Base-by-base conservation (phyloP, 2,888 invertebrate species). In the Amiota communis region DNA sequence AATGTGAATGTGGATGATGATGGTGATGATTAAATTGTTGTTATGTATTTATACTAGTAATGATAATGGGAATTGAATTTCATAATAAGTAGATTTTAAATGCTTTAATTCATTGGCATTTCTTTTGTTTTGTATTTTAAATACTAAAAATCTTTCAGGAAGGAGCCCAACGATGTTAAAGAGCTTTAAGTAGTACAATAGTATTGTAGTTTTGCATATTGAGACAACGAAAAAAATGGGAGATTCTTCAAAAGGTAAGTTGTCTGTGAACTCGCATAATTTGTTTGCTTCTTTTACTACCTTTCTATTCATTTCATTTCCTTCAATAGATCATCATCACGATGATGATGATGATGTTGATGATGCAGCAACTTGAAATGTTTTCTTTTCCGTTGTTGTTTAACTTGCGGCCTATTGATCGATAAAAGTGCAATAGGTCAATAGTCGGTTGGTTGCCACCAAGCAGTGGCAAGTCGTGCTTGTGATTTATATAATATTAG, bases 361-460 rank as follows among this genome's bases (percentile, higher is more conserved):
- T 59, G 17, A 10, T 63, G 65, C 59, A 64, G 63, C 15, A 23
- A 53, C 15, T 15, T 46, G 46, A 63, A 36, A 23, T 46, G 12
- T 59, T 17, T 59, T 59, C 11, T 17, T 59, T 59, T 17, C 4
- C 8, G 15, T 53, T 53, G 13, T 53, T 53, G 6, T 53, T 53
- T 59, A 59, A 17, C 59, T 17, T 59, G 17, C 59, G 59, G 59
- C 59, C 59, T 59, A 59, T 59, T 59, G 23, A 63, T 13, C 17
- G 12, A 51, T 20, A 72, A 59, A 74, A 67, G 82, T 82, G 84
- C 84, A 85, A 82, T 79, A 81, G 82, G 78, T 83, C 85, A 85
- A 36, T 36, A 36, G 36, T 36, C 36, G 36, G 36, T 36, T 36
- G 79, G 79, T 82, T 82, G 78, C 70, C 73, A 74, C 72, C 64